Percentiles rank a stretch among this genome's conserved stretches.
Conservation (phyloP, 2,888 invertebrate genomes). For the Lasioglossum morio region DNA sequence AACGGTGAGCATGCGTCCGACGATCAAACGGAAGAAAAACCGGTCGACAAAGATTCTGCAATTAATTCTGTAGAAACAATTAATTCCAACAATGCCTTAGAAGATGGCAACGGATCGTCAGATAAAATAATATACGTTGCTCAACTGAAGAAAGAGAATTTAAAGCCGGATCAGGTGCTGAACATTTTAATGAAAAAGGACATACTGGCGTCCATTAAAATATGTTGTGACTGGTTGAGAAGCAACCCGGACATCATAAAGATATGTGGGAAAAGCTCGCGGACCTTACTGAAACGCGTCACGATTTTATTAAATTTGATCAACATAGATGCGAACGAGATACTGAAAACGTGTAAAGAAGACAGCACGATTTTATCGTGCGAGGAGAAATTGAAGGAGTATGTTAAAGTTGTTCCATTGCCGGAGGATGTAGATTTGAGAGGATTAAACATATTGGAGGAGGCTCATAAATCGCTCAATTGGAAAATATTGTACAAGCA, state of each 20-base stretch:
- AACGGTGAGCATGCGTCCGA: conserved; percentile 49
- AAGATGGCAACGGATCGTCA: conserved; percentile 61
- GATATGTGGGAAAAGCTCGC: conserved; percentile 92
- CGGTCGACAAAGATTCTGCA: conserved; percentile 56
- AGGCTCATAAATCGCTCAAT: conserved; percentile 89
- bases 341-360: conserved; percentile 73
- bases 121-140: conserved; percentile 68
- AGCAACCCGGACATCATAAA: conserved; percentile 92
- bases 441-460: conserved; percentile 89
- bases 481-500: conserved; percentile 88
- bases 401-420: conserved; percentile 88
- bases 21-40: conserved; percentile 47
- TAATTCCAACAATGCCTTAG: conserved; percentile 59
- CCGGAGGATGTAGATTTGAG: conserved; percentile 91
- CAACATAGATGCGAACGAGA: conserved; percentile 87
- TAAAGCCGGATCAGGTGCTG: conserved; percentile 86
- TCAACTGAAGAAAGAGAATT: conserved; percentile 73
- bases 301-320: conserved; percentile 93
- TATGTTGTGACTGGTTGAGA: conserved; percentile 94
- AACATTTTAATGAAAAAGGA: conserved; percentile 87
- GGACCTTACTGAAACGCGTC: conserved; percentile 92
- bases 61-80: conserved; percentile 61
- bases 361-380: conserved; percentile 72
- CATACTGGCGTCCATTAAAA: conserved; percentile 89
- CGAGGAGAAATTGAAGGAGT: conserved; percentile 86